A percentile compares a stretch with the other conserved stretches of the same genome.
Evolutionary conservation across 2,113 vertebrate genomes (phyloP).

Genomic region (Baryphthengus martii): DNA sequence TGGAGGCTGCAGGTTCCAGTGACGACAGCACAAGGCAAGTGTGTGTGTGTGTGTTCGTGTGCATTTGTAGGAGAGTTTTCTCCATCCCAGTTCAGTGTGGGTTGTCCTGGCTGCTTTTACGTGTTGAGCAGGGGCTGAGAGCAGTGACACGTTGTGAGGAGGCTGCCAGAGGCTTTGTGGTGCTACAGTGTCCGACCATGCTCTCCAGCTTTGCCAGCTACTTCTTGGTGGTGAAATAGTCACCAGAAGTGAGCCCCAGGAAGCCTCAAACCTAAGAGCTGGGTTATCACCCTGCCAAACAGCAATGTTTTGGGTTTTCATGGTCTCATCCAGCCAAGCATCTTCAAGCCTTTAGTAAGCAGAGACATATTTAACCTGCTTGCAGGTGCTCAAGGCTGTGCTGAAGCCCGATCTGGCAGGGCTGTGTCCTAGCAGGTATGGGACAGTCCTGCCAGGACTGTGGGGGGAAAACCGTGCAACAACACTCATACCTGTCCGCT

Average conservation of each 20-base stretch:
- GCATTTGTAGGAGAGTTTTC: too few species aligned
- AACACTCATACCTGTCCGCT: accelerated
- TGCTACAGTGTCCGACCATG: accelerated
- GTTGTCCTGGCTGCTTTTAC: too few species aligned
- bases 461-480: accelerated
- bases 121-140: background rate
- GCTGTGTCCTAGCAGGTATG: too few species aligned
- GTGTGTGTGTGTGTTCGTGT: background rate
- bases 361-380: accelerated
- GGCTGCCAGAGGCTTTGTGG: background rate
- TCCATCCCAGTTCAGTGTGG: accelerated
- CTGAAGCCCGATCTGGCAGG: accelerated
- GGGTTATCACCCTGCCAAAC: accelerated
- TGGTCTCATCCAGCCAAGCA: accelerated
- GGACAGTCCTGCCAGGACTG: background rate
- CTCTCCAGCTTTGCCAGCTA: background rate
- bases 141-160: accelerated
- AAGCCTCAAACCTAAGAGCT: accelerated
- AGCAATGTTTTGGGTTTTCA: background rate
- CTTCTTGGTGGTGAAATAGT: background rate
- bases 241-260: background rate
- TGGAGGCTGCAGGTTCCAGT: background rate
- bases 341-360: accelerated
- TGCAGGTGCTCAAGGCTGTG: accelerated
- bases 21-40: background rate